phyloP scores from a whole-genome alignment of 2,888 invertebrate genomes.

The Drosophila mercatorum region DNA sequence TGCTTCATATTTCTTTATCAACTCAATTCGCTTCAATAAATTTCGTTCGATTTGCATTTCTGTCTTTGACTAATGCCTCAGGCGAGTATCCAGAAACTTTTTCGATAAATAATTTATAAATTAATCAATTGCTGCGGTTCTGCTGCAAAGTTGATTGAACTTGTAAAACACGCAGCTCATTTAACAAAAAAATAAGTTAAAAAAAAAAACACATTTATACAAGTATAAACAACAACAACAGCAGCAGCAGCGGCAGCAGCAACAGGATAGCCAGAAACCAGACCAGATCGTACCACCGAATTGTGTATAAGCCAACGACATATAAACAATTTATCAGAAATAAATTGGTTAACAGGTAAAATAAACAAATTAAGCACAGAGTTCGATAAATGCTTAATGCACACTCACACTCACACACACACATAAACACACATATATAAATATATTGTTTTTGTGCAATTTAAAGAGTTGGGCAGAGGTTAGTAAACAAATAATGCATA shows the following conservation, averaged over 20 bases:
- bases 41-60: conserved; percentile 10
- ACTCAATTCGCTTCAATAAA: conserved; percentile 1
- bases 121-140: conserved; percentile 62
- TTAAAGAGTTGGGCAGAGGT: conserved; percentile 5
- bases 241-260: conserved; percentile 23
- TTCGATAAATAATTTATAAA: conserved; percentile 66
- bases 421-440: background rate
- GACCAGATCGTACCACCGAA: conserved; percentile 57
- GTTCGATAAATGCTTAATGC: conserved; percentile 62
- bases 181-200: conserved; percentile 48
- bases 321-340: conserved; percentile 74
- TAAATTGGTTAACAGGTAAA: conserved; percentile 77
- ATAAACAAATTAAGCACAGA: conserved; percentile 71
- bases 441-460: conserved; percentile 7
- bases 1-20: background rate
- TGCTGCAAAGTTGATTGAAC: conserved; percentile 74
- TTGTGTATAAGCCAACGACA: conserved; percentile 47
- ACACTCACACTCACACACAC: background rate
- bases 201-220: background rate
- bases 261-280: conserved; percentile 40
- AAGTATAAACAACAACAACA: conserved; percentile 11
- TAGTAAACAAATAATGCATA: conserved; percentile 8
- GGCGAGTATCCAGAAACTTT: conserved; percentile 21
- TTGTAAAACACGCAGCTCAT: conserved; percentile 61
- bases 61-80: conserved; percentile 35